Conservation (phyloP, 2,797 vertebrate species). For the Chelon auratus region DNA sequence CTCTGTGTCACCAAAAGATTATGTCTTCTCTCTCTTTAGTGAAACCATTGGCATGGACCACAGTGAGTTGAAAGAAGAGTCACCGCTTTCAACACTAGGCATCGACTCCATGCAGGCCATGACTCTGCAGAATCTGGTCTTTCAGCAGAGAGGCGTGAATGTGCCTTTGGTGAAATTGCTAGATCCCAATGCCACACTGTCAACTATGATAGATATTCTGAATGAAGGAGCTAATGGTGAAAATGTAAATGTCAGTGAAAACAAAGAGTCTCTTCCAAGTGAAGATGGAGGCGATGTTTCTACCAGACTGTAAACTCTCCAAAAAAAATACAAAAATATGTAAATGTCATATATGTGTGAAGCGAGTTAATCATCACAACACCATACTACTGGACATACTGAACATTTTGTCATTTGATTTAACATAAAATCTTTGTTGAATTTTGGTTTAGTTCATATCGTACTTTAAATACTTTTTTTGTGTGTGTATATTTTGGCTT, state of each 20-base stretch:
- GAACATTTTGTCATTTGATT: not conserved
- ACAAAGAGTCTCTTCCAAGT: not conserved
- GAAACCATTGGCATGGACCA: constrained; percentile 69
- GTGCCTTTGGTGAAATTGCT: constrained; percentile 87
- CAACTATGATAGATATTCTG: constrained; percentile 75
- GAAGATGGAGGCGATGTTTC: constrained; percentile 16
- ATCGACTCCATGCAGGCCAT: constrained; percentile 92
- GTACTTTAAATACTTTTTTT: not conserved
- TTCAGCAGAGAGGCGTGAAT: constrained; percentile 81
- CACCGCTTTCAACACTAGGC: constrained; percentile 80
- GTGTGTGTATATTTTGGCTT: not conserved
- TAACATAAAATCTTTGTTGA: not conserved
- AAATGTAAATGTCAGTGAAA: constrained; percentile 4
- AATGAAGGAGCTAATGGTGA: constrained; percentile 50
- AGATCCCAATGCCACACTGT: constrained; percentile 85
- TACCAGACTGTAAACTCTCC: constrained; percentile 60
- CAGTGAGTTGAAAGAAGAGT: constrained; percentile 81
- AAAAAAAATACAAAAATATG: not conserved
- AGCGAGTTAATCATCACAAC: not conserved
- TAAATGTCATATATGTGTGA: not conserved
- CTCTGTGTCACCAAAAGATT: constrained; percentile 76
- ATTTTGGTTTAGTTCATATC: not conserved
- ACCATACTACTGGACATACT: not conserved
- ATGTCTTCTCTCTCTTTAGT: constrained; percentile 77
- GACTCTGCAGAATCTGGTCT: constrained; percentile 88